phyloP scores from a whole-genome alignment of 2,113 vertebrate species.

The Cettia cetti region DNA sequence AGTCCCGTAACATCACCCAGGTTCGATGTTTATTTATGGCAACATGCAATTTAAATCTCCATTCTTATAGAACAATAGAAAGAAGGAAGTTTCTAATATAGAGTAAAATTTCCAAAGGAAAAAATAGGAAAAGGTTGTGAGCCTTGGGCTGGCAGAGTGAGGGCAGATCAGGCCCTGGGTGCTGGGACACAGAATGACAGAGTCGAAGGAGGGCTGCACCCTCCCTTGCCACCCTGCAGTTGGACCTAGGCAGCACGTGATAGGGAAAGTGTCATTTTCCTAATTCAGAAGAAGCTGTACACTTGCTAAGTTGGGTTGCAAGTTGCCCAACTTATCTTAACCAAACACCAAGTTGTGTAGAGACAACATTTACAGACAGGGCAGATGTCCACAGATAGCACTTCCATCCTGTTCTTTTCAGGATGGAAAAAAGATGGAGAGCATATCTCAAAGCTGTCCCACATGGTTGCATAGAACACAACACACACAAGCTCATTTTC shows the following conservation, averaged over 20 bases:
- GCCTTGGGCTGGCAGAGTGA: not conserved
- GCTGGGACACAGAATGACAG: not conserved
- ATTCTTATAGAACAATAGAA: not conserved
- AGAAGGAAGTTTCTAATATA: not conserved
- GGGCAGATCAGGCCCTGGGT: not conserved
- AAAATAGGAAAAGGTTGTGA: not conserved
- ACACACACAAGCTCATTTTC: rapidly evolving
- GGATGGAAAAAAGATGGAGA: not conserved
- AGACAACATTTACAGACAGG: not conserved
- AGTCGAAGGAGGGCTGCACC: rapidly evolving
- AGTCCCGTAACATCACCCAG: rapidly evolving
- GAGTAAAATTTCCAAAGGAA: not conserved
- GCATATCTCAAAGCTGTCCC: not conserved
- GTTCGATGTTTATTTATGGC: not conserved
- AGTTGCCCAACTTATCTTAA: not conserved
- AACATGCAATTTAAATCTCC: not conserved
- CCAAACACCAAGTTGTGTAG: not conserved
- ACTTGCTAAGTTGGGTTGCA: not conserved
- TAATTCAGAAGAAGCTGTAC: not conserved
- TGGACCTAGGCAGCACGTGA: rapidly evolving
- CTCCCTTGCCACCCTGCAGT: rapidly evolving
- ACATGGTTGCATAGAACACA: not conserved
- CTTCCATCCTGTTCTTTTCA: not conserved
- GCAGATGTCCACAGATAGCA: not conserved
- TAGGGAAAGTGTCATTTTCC: not conserved